A percentile compares a stretch with the other conserved stretches of the same genome.
phyloP scores from a whole-genome alignment of 2,113 vertebrate genomes.

The Gopherus flavomarginatus region DNA sequence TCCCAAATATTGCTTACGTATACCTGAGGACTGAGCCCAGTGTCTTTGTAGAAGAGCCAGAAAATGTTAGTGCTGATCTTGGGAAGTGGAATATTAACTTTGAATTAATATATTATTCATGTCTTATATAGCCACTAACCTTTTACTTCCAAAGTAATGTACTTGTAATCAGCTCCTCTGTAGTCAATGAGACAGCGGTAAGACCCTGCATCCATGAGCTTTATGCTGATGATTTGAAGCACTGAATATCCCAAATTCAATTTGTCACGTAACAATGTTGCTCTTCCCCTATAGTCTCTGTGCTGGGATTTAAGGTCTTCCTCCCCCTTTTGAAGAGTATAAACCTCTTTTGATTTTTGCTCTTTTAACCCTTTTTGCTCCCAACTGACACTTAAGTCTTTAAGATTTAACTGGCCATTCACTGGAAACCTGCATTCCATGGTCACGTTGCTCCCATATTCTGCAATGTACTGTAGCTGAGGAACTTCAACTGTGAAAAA shows the following conservation, averaged over 20 bases:
- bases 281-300: conserved; percentile 67
- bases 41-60: background rate
- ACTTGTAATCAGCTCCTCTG: conserved; percentile 83
- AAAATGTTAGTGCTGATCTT: background rate
- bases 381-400: conserved; percentile 81
- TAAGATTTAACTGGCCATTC: background rate
- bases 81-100: background rate
- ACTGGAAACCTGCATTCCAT: conserved; percentile 86
- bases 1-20: background rate
- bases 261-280: conserved; percentile 72
- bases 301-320: conserved; percentile 33
- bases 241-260: conserved; percentile 78
- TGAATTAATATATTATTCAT: background rate
- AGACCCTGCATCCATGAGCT: conserved; percentile 81
- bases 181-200: conserved; percentile 85
- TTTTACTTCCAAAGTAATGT: conserved; percentile 81
- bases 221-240: conserved; percentile 78
- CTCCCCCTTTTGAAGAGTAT: conserved; percentile 55
- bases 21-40: background rate
- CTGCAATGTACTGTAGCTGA: conserved; percentile 66
- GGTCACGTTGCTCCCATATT: conserved; percentile 75
- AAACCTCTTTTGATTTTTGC: conserved; percentile 66
- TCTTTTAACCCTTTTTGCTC: conserved; percentile 42
- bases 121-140: conserved; percentile 75
- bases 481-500: conserved; percentile 86